These are phyloP conservation scores for Suillia variegata DNA, from an alignment of 2,888 invertebrate species.

Conservation along the genomic window DNA sequence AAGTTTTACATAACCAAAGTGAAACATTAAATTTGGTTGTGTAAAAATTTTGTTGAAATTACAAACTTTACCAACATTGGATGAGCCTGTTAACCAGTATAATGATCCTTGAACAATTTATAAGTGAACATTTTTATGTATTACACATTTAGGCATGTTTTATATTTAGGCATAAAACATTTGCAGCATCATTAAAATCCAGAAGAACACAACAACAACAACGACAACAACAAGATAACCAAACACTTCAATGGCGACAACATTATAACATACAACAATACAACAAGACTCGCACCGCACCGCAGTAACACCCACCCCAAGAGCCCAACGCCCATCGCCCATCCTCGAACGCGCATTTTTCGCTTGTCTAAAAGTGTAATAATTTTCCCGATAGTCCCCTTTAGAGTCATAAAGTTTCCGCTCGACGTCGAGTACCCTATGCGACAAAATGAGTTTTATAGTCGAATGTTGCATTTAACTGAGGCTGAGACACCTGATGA, in stretches of 20 bases:
- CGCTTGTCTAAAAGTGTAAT: not conserved
- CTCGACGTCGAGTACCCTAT: slow-evolving; percentile 11
- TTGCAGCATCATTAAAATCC: not conserved
- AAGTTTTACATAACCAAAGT: too few species aligned
- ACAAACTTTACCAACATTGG: too few species aligned
- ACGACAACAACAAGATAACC: too few species aligned
- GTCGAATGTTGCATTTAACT: slow-evolving; percentile 14
- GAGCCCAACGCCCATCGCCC: too few species aligned
- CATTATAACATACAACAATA: too few species aligned
- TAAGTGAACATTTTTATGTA: not conserved
- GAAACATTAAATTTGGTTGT: too few species aligned
- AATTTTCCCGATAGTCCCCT: slow-evolving; percentile 21
- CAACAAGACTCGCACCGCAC: not conserved
- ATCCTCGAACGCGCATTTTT: not conserved
- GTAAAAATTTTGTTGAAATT: too few species aligned
- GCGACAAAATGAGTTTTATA: slow-evolving; percentile 11
- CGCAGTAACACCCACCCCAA: not conserved
- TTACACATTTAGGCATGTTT: not conserved
- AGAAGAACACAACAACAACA: too few species aligned
- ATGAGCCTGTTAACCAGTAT: not conserved
- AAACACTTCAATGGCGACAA: too few species aligned
- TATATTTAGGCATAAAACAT: too few species aligned
- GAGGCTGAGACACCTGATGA: slow-evolving; percentile 15
- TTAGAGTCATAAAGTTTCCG: slow-evolving; percentile 45
- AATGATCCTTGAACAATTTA: not conserved